Evolutionary conservation across 2,888 invertebrate species (phyloP).

Genomic region (Plebejus argus): DNA sequence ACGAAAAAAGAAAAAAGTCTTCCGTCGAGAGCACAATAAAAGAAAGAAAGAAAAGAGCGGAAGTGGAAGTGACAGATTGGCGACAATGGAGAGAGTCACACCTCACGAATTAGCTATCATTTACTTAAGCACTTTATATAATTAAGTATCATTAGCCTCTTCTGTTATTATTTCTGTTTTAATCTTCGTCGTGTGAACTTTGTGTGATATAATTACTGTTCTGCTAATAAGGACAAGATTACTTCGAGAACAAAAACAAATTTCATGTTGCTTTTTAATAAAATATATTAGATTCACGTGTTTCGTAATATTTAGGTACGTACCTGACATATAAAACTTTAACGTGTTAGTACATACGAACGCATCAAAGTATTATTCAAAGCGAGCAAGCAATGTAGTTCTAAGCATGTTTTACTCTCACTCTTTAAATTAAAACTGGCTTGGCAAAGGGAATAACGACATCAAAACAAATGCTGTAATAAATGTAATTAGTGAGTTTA

Average conservation of each 20-base stretch:
- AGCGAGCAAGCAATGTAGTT: too few relatives aligned
- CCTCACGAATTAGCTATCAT: constrained; percentile 78
- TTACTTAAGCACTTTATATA: constrained; percentile 80
- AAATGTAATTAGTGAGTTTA: constrained; percentile 20
- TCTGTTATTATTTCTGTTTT: constrained; percentile 23
- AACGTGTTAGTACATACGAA: background rate
- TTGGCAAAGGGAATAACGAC: background rate
- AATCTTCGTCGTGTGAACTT: background rate
- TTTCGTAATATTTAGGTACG: too few relatives aligned
- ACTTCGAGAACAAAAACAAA: background rate
- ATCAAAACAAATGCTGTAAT: constrained; percentile 11
- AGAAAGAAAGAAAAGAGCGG: constrained; percentile 69
- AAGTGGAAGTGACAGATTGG: constrained; percentile 79
- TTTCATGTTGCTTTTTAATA: background rate
- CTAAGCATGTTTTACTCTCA: background rate
- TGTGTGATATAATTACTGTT: background rate
- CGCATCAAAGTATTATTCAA: background rate
- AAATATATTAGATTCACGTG: too few relatives aligned
- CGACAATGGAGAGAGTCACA: constrained; percentile 78
- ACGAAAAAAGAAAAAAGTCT: constrained; percentile 68
- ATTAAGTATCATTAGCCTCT: constrained; percentile 62
- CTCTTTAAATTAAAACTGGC: background rate
- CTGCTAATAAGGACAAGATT: background rate
- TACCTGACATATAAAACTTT: too few relatives aligned
- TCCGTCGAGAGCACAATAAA: constrained; percentile 74